These are phyloP conservation scores for Forbesichthys papilliferus DNA, from an alignment of 2,113 vertebrate species.

Conservation along the genomic window DNA sequence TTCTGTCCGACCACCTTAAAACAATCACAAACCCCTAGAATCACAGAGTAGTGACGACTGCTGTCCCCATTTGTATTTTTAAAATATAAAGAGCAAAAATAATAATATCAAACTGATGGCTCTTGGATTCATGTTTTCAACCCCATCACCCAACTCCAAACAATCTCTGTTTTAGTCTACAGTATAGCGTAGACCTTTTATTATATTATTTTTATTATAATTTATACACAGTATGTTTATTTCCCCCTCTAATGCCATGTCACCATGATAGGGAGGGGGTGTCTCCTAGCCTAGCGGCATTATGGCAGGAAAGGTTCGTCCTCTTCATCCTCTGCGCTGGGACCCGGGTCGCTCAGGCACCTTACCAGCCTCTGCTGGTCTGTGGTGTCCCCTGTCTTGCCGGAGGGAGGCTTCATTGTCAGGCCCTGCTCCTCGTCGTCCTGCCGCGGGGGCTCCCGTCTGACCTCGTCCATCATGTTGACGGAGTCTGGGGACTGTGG, in stretches of 20 bases:
- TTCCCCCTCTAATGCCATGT: conserved; percentile 2
- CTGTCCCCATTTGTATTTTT: conserved; percentile 16
- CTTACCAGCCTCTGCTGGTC: conserved; percentile 86
- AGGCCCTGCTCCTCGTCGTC: conserved; percentile 77
- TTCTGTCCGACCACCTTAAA: conserved; percentile 55
- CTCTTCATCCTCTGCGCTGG: conserved; percentile 84
- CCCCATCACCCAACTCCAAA: background rate
- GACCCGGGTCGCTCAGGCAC: conserved; percentile 95
- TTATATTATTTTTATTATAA: too few species aligned
- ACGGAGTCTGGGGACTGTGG: conserved; percentile 87
- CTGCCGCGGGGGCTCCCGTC: conserved; percentile 43
- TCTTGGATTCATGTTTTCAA: conserved; percentile 33
- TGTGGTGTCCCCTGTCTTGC: conserved; percentile 69
- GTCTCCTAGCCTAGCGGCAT: background rate
- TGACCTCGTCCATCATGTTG: conserved; percentile 82
- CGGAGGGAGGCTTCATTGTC: conserved; percentile 77
- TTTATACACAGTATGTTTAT: too few species aligned
- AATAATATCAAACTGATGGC: conserved; percentile 55
- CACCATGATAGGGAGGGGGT: background rate
- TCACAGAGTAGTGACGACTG: conserved; percentile 15
- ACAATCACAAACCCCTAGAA: conserved; percentile 3
- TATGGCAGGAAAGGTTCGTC: conserved; percentile 88
- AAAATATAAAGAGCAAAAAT: conserved; percentile 50
- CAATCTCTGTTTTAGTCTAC: conserved; percentile 16
- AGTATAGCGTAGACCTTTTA: too few species aligned